Conservation (phyloP, 2,797 vertebrate species). For the Bufotes viridis region DNA sequence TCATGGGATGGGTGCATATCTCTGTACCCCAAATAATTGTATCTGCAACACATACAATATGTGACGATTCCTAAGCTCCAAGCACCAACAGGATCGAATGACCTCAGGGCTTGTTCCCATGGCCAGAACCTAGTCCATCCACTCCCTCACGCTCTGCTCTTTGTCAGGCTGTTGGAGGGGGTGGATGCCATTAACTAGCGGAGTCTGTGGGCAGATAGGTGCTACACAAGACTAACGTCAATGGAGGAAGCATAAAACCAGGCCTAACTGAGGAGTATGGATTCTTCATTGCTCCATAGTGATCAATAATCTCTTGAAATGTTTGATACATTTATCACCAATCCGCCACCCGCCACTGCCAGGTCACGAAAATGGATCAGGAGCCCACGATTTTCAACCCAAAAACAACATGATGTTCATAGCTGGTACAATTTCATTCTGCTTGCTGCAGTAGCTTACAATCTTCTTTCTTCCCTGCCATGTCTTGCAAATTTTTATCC, state of each 20-base stretch:
- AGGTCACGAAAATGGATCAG: background rate
- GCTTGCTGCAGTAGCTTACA: background rate
- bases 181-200: background rate
- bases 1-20: background rate
- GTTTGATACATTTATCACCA: background rate
- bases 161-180: background rate
- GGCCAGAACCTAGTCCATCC: background rate
- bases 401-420: background rate
- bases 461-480: background rate
- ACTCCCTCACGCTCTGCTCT: background rate
- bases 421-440: background rate
- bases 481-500: background rate
- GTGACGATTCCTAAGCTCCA: background rate
- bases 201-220: background rate
- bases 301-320: background rate
- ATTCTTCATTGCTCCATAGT: background rate
- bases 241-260: too few species aligned
- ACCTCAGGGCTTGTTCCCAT: background rate
- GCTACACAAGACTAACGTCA: background rate
- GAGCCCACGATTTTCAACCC: background rate
- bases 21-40: background rate
- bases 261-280: background rate
- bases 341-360: too few species aligned
- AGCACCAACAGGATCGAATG: background rate
- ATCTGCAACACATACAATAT: background rate